These are phyloP conservation scores for Tetrapedia diversipes DNA, from an alignment of 2,888 invertebrate genomes.

Conservation along the genomic window DNA sequence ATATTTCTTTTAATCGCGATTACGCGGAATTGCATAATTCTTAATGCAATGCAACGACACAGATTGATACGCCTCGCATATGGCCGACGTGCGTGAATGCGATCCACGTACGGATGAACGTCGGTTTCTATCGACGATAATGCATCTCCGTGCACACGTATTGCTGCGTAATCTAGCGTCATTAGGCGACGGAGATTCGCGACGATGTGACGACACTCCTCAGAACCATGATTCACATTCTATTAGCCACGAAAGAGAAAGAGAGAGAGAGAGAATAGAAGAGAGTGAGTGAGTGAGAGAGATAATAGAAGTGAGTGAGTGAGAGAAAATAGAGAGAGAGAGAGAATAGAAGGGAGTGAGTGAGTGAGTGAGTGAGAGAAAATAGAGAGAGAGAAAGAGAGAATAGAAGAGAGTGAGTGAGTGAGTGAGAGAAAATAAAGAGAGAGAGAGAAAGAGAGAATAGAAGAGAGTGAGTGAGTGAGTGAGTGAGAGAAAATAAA, in stretches of 20 bases:
- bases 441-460: too few species aligned
- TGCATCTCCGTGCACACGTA: conserved; percentile 11
- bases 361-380: too few species aligned
- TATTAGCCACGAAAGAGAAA: conserved; percentile 14
- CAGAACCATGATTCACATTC: conserved; percentile 40
- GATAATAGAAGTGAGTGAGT: too few species aligned
- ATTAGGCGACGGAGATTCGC: conserved; percentile 23
- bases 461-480: too few species aligned
- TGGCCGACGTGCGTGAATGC: conserved; percentile 10
- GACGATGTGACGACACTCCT: conserved; percentile 37
- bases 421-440: too few species aligned
- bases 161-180: conserved; percentile 15
- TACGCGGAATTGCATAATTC: neutral
- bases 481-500: too few species aligned
- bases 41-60: conserved; percentile 5
- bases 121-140: conserved; percentile 20
- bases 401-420: too few species aligned
- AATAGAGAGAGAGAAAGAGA: too few species aligned
- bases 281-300: too few species aligned
- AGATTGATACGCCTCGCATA: conserved; percentile 24
- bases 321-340: too few species aligned
- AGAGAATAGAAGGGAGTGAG: too few species aligned
- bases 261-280: too few species aligned
- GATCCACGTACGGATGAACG: conserved; percentile 23
- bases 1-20: neutral